Evolutionary conservation across 2,888 invertebrate genomes (phyloP).

Genomic region (Acanthoscelides obtectus): DNA sequence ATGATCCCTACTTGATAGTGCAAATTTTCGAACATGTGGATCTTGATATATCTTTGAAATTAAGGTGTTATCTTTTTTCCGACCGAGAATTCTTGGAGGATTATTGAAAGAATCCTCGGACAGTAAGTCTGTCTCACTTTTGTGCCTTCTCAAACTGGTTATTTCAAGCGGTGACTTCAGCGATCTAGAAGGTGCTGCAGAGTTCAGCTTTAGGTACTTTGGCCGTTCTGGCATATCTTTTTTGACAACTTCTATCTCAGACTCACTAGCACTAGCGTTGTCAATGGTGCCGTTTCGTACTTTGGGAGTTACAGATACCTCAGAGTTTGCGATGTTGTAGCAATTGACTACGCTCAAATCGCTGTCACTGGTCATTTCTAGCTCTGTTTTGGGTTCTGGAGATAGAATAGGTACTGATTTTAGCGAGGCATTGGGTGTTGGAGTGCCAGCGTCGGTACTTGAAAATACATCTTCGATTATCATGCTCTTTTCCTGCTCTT

Average conservation of each 20-base stretch:
- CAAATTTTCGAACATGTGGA: conserved; percentile 33
- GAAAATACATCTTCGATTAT: neutral
- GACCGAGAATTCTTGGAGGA: conserved; percentile 23
- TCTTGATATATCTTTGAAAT: conserved; percentile 37
- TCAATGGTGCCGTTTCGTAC: conserved; percentile 15
- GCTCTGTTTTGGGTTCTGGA: neutral
- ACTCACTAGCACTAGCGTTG: conserved; percentile 3
- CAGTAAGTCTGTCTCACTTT: conserved; percentile 25
- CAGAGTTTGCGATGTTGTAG: conserved; percentile 43
- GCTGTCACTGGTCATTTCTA: conserved; percentile 43
- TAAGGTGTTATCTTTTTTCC: conserved; percentile 35
- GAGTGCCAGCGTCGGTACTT: neutral
- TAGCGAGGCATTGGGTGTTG: neutral
- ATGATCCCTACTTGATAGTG: conserved; percentile 23
- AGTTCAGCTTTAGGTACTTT: conserved; percentile 5
- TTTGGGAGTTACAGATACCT: conserved; percentile 26
- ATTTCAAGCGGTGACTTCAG: neutral
- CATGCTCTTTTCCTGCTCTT: neutral
- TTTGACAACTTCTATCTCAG: conserved; percentile 1
- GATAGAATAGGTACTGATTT: neutral
- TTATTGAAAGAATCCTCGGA: conserved; percentile 20
- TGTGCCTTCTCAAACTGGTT: conserved; percentile 14
- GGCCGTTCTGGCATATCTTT: conserved; percentile 9
- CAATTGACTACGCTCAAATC: conserved; percentile 42
- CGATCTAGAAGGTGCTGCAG: neutral